These are phyloP conservation scores for Platysteira castanea DNA, from an alignment of 2,113 vertebrate genomes.

Conservation along the genomic window DNA sequence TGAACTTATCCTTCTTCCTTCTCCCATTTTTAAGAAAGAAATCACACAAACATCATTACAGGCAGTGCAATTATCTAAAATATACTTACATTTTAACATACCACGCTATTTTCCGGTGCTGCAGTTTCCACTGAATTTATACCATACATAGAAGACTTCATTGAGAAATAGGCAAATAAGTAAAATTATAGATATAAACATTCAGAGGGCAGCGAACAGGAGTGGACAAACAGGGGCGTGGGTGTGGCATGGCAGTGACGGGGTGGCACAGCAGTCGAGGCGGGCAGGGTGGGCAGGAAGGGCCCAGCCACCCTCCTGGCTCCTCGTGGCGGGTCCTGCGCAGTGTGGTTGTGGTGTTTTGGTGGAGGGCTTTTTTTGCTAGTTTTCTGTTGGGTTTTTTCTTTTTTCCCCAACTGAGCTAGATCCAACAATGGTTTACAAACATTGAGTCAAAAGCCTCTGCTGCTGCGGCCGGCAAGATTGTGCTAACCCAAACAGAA, in stretches of 20 bases:
- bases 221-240: neutral
- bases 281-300: neutral
- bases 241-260: too few species aligned
- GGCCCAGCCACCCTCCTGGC: too few species aligned
- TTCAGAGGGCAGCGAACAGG: accelerated
- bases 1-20: neutral
- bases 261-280: neutral
- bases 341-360: neutral
- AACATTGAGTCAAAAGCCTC: neutral
- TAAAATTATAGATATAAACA: neutral
- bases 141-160: accelerated
- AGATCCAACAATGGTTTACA: too few species aligned
- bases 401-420: neutral
- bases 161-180: neutral
- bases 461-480: neutral
- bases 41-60: neutral
- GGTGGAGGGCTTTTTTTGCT: accelerated
- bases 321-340: neutral
- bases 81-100: neutral
- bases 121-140: neutral
- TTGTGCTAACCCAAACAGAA: neutral
- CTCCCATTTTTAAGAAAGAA: neutral
- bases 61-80: neutral
- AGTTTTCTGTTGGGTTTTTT: neutral
- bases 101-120: neutral